Evolutionary conservation across 2,113 vertebrate genomes (phyloP), one percentile per base, ranked within the genome.

Genomic region (Oryzias woworae): DNA sequence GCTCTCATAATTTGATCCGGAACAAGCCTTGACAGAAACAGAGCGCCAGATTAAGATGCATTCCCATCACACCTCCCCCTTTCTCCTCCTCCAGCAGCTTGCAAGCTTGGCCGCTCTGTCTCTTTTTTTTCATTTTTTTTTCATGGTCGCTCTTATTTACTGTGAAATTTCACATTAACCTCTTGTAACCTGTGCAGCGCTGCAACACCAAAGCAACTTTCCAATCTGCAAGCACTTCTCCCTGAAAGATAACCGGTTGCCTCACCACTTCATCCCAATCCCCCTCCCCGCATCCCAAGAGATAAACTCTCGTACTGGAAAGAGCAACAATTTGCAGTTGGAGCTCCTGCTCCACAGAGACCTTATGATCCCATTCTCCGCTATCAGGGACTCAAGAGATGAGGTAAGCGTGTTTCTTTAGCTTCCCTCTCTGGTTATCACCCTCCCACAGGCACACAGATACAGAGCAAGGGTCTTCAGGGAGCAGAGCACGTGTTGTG

Each of bases 1-100:
- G 86, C 53, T 68, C 83, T 90, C 87, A 86, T 90, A 86, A 89
- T 88, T 89, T 90, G 84, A 89, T 83, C 89, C 74, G 78, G 84
- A 91, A 89, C 77, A 64, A 86, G 86, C 79, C 80, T 48, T 90
- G 90, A 90, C 88, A 92, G 86, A 84, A 91, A 88, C 89, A 87
- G 87, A 88, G 68, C 55, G 28, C 71, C 69, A 72, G 84, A 91
- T 91, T 85, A 90, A 90, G 90, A 91, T 69, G 53, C 82, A 89
- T 88, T 88, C 81, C 82, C 52, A 78, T 86, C 82, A 71, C 73
- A 62, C 74, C 80, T 67, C 72, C 78, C 59, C 46, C 48, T 56
- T 73, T 61, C 62, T 69, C 57, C 66, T 66, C 73, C 45, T 59
- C 55, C 49, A 13, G 51, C 73, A 36, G 68, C 44, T 31, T 54